Percentiles rank a stretch among this genome's conserved stretches.
These are phyloP conservation scores for Thymelicus lineola DNA, from an alignment of 2,888 invertebrate species.

Conservation along the genomic window DNA sequence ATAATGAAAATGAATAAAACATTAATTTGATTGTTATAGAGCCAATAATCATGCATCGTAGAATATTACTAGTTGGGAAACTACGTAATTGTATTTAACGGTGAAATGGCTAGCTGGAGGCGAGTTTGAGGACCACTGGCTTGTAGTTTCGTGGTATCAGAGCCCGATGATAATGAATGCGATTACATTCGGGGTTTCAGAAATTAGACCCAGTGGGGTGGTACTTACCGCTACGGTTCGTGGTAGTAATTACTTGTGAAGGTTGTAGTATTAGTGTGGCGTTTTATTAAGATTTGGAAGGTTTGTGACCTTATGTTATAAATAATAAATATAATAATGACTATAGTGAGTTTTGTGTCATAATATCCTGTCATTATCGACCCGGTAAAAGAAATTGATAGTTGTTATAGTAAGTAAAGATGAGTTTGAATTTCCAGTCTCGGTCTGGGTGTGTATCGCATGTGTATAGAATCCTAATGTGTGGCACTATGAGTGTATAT, in stretches of 20 bases:
- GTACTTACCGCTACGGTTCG: constrained; percentile 16
- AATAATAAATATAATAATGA: too few relatives aligned
- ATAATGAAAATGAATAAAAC: constrained; percentile 7
- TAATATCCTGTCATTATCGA: too few relatives aligned
- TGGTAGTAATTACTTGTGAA: constrained; percentile 22
- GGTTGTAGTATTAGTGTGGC: neutral
- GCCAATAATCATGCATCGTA: constrained; percentile 2
- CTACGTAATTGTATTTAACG: constrained; percentile 7
- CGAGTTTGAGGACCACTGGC: constrained; percentile 21
- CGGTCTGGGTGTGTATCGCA: too few relatives aligned
- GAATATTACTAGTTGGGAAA: neutral
- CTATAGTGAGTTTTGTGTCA: too few relatives aligned
- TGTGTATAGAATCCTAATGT: too few relatives aligned
- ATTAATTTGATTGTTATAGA: neutral
- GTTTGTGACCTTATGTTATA: too few relatives aligned
- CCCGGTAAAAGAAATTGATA: too few relatives aligned
- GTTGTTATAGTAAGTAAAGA: too few relatives aligned
- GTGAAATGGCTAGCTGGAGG: neutral
- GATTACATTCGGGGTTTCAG: constrained; percentile 43
- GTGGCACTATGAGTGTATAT: too few relatives aligned
- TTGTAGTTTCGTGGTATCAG: constrained; percentile 29
- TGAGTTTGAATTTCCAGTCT: too few relatives aligned
- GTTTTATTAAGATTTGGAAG: constrained; percentile 2
- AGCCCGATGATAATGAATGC: constrained; percentile 30
- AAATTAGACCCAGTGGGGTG: constrained; percentile 48